These are phyloP conservation scores for Eupithecia vulgata DNA, from an alignment of 2,888 invertebrate genomes.

Conservation along the genomic window DNA sequence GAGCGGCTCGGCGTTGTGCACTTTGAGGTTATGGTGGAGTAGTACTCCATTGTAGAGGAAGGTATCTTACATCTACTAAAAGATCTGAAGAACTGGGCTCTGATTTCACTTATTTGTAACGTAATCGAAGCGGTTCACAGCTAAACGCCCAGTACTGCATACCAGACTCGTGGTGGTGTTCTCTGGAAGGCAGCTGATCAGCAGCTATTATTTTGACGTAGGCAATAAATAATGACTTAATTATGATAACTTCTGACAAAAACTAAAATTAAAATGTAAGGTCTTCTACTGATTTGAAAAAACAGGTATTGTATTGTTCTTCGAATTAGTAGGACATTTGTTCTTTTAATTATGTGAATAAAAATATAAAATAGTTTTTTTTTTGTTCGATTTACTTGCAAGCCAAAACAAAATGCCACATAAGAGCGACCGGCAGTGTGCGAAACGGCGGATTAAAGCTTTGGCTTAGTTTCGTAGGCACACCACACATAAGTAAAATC, in stretches of 20 bases:
- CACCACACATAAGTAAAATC: background rate
- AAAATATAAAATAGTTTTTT: background rate
- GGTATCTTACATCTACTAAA: background rate
- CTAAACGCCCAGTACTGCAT: background rate
- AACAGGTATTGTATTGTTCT: background rate
- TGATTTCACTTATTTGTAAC: background rate
- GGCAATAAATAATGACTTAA: background rate
- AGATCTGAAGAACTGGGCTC: background rate
- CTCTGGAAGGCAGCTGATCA: background rate
- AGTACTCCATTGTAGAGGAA: slow-evolving; percentile 34
- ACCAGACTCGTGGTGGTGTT: background rate
- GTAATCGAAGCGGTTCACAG: background rate
- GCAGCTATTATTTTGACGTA: background rate
- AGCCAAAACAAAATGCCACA: background rate
- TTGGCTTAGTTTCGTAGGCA: background rate
- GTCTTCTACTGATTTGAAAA: background rate
- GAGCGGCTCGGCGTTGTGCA: slow-evolving; percentile 87
- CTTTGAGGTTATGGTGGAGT: slow-evolving; percentile 85
- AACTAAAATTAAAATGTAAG: background rate
- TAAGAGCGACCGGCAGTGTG: background rate
- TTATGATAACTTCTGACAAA: background rate
- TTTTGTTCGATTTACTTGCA: background rate
- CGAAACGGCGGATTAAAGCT: background rate
- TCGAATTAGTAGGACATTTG: too few species aligned
- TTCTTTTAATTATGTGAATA: too few species aligned